Evolutionary conservation across 2,797 vertebrate species (phyloP).

Genomic region (Phaenicophaeus curvirostris): DNA sequence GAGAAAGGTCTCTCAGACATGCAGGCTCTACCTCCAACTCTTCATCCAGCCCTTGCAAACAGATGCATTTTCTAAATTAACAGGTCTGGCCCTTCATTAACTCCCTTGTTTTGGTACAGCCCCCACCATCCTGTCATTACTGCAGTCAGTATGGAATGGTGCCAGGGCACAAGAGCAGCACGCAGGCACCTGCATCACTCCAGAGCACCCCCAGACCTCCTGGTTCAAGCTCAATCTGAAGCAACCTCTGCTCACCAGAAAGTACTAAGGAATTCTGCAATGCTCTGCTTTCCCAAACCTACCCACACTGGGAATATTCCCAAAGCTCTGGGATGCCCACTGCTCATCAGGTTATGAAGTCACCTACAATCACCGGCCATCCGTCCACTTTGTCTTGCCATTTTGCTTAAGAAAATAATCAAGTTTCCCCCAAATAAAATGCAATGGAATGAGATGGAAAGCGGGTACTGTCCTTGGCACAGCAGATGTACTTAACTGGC

Average conservation of each 20-base stretch:
- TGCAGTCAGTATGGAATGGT: neutral
- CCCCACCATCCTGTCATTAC: neutral
- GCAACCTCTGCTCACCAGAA: neutral
- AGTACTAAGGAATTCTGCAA: neutral
- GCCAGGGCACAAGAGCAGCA: neutral
- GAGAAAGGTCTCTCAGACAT: neutral
- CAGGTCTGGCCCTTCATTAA: neutral
- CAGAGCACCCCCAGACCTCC: neutral
- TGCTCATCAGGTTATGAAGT: neutral
- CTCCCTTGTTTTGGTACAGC: neutral
- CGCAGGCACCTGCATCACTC: fast-evolving
- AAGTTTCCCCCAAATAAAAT: neutral
- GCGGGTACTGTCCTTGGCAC: neutral
- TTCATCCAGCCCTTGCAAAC: neutral
- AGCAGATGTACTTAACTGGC: neutral
- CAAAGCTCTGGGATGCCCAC: neutral
- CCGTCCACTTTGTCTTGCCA: neutral
- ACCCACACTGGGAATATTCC: fast-evolving
- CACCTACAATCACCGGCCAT: fast-evolving
- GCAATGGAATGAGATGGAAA: neutral
- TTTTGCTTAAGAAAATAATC: neutral
- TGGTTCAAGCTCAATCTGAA: neutral
- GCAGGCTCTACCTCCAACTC: neutral
- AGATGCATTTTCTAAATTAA: neutral
- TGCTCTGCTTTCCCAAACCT: neutral